phyloP scores from a whole-genome alignment of 2,797 vertebrate species.

The Syncerus caffer region DNA sequence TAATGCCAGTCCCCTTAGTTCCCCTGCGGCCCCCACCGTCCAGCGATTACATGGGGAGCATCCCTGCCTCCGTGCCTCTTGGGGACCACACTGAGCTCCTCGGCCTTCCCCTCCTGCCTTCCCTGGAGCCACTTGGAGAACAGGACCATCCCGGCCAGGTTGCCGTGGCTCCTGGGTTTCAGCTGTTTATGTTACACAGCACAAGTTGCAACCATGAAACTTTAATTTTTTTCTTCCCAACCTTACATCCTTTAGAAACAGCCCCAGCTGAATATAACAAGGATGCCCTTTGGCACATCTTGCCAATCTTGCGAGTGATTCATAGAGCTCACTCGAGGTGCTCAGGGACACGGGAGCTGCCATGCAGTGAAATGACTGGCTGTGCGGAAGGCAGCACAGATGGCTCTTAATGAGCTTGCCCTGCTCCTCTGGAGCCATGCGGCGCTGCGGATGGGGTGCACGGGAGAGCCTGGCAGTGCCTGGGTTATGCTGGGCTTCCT shows the following conservation, averaged over 20 bases:
- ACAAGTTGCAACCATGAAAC: neutral
- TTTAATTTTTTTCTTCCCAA: neutral
- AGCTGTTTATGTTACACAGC: neutral
- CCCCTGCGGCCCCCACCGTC: neutral
- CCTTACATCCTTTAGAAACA: neutral
- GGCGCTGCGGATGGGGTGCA: neutral
- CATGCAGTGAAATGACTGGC: neutral
- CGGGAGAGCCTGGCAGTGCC: neutral
- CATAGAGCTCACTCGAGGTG: constrained; percentile 37
- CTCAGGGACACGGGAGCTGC: neutral
- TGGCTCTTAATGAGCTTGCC: neutral
- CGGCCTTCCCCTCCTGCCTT: neutral
- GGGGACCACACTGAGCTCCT: neutral
- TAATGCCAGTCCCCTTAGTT: neutral
- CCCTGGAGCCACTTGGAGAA: too few relatives aligned
- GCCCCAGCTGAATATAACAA: constrained; percentile 38
- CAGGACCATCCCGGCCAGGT: neutral
- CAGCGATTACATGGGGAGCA: fast-evolving
- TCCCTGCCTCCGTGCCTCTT: neutral
- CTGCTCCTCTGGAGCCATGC: neutral
- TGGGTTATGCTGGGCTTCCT: neutral
- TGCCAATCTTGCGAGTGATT: constrained; percentile 38
- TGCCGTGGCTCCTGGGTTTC: neutral
- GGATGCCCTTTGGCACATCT: constrained; percentile 45
- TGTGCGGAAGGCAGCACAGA: neutral